Base-by-base conservation (phyloP, 2,888 invertebrate species). In the Pyralis farinalis region DNA sequence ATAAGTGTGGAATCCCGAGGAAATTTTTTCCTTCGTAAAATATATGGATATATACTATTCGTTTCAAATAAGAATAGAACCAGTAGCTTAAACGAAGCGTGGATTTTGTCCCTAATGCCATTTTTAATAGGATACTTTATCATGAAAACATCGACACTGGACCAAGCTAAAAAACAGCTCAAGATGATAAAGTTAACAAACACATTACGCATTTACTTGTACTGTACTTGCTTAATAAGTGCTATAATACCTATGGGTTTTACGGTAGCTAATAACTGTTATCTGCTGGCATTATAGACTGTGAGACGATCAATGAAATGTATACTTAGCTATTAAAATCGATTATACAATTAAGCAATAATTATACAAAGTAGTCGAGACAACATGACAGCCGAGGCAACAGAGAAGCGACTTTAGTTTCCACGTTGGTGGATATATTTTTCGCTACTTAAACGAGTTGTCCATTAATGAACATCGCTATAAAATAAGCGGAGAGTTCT, bases 381-480 rank as follows among this genome's bases (percentile, higher is more conserved):
- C 34, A 9, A 30, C 37, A 29, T 40, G 35, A 35, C 39, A 39
- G 46, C 46, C 49, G 37, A 38, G 27, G 44, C 44, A 64, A 63
- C 27, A 57, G 52, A 78, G 59, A 68, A 62, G 44, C 50, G 53
- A 66, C 71, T 60, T 55, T 73, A 69, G 43, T 46, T 47, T 47
- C 47, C 37, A 46, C 45, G 55, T 42, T 44, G 46, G 47, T 71
- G 51, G 63, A 56, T 55, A 57, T 64, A 65, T 69, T 64, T 72
- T 77, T 66, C 65, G 56, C 48, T 46, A 52, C 57, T 49, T 44
- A 12, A 16, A 9, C 32, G 16, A 12, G 11, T 45, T 46, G 46
- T 51, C 47, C 73, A 75, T 83, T 84, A 84, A 84, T 77, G 80
- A 80, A 73, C 71, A 78, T 75, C 71, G 81, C 82, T 83, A 84